These are phyloP conservation scores for Malachius bipustulatus DNA, from an alignment of 2,888 invertebrate genomes.

Conservation along the genomic window DNA sequence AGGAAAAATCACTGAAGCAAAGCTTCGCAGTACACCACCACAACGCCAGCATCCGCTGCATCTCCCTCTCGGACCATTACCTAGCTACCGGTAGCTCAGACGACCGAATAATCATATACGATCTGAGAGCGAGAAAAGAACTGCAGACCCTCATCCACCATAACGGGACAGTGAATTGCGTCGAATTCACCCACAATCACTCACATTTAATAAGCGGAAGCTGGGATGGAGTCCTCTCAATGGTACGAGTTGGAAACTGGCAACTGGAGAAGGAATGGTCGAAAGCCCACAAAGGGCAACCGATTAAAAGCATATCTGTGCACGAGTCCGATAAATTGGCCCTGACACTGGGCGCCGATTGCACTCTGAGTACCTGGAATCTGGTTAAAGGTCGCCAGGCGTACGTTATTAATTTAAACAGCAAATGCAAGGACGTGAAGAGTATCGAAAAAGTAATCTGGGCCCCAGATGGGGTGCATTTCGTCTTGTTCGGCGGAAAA, in stretches of 20 bases:
- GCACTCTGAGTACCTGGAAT: conserved; percentile 84
- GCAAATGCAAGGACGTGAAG: conserved; percentile 43
- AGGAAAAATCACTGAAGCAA: conserved; percentile 39
- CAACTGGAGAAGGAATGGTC: conserved; percentile 70
- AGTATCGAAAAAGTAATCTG: conserved; percentile 40
- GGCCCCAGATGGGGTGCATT: conserved; percentile 66
- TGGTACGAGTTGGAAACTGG: conserved; percentile 77
- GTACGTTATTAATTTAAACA: conserved; percentile 75
- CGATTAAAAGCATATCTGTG: conserved; percentile 63
- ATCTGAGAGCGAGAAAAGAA: conserved; percentile 66
- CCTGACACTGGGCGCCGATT: conserved; percentile 74
- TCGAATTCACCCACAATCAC: conserved; percentile 64
- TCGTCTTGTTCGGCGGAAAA: conserved; percentile 60
- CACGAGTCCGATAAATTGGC: conserved; percentile 86
- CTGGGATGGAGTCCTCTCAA: conserved; percentile 72
- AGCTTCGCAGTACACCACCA: conserved; percentile 86
- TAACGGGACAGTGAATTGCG: conserved; percentile 66
- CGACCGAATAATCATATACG: conserved; percentile 76
- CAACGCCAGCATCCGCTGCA: conserved; percentile 61
- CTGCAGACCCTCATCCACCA: conserved; percentile 73
- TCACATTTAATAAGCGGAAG: conserved; percentile 75
- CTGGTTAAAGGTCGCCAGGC: conserved; percentile 82
- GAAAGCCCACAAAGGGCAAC: conserved; percentile 69
- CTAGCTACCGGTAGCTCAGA: conserved; percentile 83
- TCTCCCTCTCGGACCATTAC: conserved; percentile 57